Evolutionary conservation across 1,140 invertebrate genomes (phyloP).

Genomic region (Geopemphigus sp.): DNA sequence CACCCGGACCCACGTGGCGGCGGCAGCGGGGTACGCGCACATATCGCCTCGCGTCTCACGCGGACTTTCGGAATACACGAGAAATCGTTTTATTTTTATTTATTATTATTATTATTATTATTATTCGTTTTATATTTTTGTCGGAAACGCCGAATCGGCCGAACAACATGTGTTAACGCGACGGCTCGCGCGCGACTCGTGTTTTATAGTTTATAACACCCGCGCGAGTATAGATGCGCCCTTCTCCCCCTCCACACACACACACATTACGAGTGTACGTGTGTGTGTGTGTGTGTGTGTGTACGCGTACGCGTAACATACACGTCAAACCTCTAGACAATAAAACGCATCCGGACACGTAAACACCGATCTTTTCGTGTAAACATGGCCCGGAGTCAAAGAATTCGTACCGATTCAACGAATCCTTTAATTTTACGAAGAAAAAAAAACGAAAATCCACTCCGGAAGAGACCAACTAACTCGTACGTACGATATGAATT

Average conservation of each 20-base stretch:
- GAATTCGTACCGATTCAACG: constrained; percentile 22
- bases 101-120: neutral
- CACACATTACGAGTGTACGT: too few relatives aligned
- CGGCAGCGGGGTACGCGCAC: neutral
- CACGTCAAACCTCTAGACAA: constrained; percentile 16
- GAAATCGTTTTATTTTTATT: constrained; percentile 31
- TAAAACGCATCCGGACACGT: constrained; percentile 31
- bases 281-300: constrained; percentile 1
- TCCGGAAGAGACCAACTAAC: neutral
- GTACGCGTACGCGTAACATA: too few relatives aligned
- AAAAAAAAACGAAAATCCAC: neutral
- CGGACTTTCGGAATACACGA: constrained; percentile 46
- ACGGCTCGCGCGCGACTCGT: neutral
- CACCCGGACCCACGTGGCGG: constrained; percentile 26
- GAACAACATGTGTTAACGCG: constrained; percentile 44
- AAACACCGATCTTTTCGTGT: constrained; percentile 43
- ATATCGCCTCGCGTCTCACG: constrained; percentile 9
- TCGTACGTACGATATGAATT: too few relatives aligned
- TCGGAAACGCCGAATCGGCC: constrained; percentile 34
- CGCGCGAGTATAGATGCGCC: neutral
- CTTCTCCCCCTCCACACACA: too few relatives aligned
- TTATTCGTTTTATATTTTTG: neutral
- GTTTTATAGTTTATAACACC: constrained; percentile 42
- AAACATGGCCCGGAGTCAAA: constrained; percentile 46
- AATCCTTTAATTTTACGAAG: constrained; percentile 5